Percentiles rank a stretch among this genome's conserved stretches.
These are phyloP conservation scores for Pseudorhiza aurosa DNA, from an alignment of 30 jellyfish, hydroid and myxozoan species.

Conservation along the genomic window DNA sequence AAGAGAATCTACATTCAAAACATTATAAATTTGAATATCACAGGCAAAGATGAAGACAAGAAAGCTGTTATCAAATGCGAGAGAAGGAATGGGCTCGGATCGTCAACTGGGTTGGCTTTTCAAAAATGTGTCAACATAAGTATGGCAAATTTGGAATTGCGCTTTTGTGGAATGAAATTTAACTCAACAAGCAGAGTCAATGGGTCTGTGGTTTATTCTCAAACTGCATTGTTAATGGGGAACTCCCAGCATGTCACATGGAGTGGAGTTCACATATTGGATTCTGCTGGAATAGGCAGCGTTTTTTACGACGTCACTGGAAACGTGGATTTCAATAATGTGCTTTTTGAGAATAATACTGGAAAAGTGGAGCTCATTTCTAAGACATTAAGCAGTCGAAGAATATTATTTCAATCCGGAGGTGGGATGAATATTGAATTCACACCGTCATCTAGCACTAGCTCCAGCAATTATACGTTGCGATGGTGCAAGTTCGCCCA, in stretches of 20 bases:
- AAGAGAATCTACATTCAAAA: background rate
- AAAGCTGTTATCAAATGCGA: background rate
- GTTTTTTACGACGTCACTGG: slow-evolving; percentile 49
- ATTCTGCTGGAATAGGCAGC: slow-evolving; percentile 38
- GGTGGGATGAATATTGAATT: slow-evolving; percentile 65
- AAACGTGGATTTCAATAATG: background rate
- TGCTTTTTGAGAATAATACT: background rate
- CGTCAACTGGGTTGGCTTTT: slow-evolving; percentile 13
- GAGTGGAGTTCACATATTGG: background rate
- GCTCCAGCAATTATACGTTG: background rate
- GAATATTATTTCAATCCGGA: slow-evolving; percentile 25
- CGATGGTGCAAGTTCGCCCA: slow-evolving; percentile 20
- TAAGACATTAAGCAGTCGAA: background rate
- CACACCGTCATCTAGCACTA: background rate
- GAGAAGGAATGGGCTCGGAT: background rate
- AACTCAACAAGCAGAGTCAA: slow-evolving; percentile 18
- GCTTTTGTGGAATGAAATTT: slow-evolving; percentile 16
- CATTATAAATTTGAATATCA: background rate
- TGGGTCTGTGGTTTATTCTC: background rate
- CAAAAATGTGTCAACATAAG: background rate
- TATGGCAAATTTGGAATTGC: background rate
- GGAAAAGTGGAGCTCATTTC: background rate
- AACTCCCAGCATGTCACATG: background rate
- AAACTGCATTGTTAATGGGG: slow-evolving; percentile 17
- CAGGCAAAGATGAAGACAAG: background rate